phyloP scores from a whole-genome alignment of 53 echinoderm and acorn worm genomes.

The Crossaster papposus region DNA sequence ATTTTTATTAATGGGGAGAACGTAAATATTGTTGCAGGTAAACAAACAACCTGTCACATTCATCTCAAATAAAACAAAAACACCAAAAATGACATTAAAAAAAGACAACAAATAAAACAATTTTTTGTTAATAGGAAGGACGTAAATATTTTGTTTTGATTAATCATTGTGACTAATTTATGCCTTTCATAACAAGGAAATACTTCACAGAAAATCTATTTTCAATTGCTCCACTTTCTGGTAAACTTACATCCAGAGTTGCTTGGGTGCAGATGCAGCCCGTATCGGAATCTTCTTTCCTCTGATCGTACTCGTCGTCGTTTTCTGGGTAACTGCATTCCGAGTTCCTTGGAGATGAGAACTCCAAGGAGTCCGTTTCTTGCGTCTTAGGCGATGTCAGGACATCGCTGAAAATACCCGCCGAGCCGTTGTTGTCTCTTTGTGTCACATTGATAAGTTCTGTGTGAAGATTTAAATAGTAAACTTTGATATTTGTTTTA shows the following conservation, averaged over 20 bases:
- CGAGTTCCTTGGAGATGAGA: not conserved
- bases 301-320: slow-evolving; percentile 7
- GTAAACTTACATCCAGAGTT: slow-evolving; percentile 12
- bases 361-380: slow-evolving; percentile 14
- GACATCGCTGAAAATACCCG: not conserved
- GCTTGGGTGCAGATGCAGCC: slow-evolving; percentile 20
- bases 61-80: too few relatives aligned
- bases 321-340: slow-evolving; percentile 31
- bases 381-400: not conserved
- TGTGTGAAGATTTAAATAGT: slow-evolving; percentile 20
- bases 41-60: too few relatives aligned
- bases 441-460: slow-evolving; percentile 68
- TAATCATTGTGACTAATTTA: too few relatives aligned
- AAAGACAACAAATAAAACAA: too few relatives aligned
- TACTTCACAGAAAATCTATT: not conserved
- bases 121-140: too few relatives aligned
- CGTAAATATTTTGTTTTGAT: too few relatives aligned
- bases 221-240: not conserved
- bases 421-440: slow-evolving; percentile 65
- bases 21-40: too few relatives aligned
- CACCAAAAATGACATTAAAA: too few relatives aligned
- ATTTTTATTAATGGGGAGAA: too few relatives aligned
- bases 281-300: not conserved
- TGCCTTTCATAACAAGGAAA: too few relatives aligned
- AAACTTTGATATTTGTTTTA: too few relatives aligned